Evolutionary conservation across 1,140 invertebrate genomes (phyloP).

Genomic region (Apis mellifera): Amel_HAv3.1 CM009938.2:2277001-2277500

Average conservation of each 20-base stretch:
- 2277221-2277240: not conserved
- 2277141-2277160: not conserved
- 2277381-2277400: not conserved
- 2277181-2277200: constrained; percentile 2
- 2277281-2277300: not conserved
- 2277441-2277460: constrained; percentile 31
- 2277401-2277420: not conserved
- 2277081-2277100: constrained; percentile 32
- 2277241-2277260: not conserved
- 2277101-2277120: constrained; percentile 35
- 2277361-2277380: not conserved
- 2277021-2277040: constrained; percentile 59
- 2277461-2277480: constrained; percentile 45
- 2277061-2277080: constrained; percentile 39
- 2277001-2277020: constrained; percentile 58
- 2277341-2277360: not conserved
- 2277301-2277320: constrained; percentile 2
- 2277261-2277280: not conserved
- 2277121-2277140: constrained; percentile 13
- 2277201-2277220: not conserved
- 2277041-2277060: constrained; percentile 40
- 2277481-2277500: constrained; percentile 26
- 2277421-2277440: not conserved
- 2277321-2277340: not conserved
- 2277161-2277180: constrained; percentile 14